Evolutionary conservation across 2,888 invertebrate species (phyloP).

Genomic region (Lycocerus yunnanus): DNA sequence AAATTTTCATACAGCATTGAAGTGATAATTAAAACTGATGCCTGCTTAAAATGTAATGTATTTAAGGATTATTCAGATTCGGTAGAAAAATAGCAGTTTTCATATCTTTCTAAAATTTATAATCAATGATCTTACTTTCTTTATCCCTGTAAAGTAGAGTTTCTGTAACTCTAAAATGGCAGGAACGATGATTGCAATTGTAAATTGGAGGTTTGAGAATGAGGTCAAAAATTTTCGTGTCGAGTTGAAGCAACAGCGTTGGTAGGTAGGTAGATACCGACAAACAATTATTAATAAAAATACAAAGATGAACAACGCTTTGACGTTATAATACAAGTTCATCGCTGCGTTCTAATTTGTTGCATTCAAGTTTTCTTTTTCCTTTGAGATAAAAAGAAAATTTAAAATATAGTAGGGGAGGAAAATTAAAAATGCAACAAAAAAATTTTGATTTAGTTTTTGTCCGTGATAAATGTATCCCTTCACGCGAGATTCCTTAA

Average conservation of each 20-base stretch:
- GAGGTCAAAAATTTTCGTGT: neutral
- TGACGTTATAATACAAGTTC: neutral
- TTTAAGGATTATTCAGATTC: too few relatives aligned
- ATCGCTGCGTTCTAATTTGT: neutral
- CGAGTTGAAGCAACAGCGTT: neutral
- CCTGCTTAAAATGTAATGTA: too few relatives aligned
- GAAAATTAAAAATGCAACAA: neutral
- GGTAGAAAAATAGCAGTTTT: too few relatives aligned
- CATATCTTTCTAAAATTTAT: neutral
- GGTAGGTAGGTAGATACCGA: neutral
- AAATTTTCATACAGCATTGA: too few relatives aligned
- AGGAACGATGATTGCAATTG: neutral
- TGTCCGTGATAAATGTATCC: slow-evolving; percentile 3
- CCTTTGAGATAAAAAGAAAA: neutral
- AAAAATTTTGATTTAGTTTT: neutral
- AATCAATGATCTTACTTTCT: neutral
- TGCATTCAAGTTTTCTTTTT: neutral
- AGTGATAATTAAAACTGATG: too few relatives aligned
- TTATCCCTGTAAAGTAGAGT: neutral
- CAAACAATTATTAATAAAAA: neutral
- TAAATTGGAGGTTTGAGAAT: neutral
- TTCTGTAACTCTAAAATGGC: neutral
- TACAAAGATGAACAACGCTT: neutral
- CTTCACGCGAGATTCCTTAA: slow-evolving; percentile 10
- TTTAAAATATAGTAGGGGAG: neutral